A percentile compares a stretch with the other conserved stretches of the same genome.
Conservation (phyloP, 2,888 invertebrate species). For the Dinocampus coccinellae region DNA sequence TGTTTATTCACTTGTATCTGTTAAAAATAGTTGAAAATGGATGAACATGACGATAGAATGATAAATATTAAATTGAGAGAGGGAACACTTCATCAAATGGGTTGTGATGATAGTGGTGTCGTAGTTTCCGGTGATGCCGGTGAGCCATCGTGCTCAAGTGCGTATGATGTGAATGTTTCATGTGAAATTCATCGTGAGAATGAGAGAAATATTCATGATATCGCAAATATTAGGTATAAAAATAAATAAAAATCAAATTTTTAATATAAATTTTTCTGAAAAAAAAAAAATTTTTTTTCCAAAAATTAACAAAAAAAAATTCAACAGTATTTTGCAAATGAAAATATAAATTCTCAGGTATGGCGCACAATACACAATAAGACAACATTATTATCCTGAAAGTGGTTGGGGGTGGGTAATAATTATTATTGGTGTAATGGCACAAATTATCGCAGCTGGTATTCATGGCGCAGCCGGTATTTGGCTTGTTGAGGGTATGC, state of each 20-base stretch:
- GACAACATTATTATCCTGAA: constrained; percentile 75
- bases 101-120: constrained; percentile 61
- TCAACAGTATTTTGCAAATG: background rate
- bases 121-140: constrained; percentile 63
- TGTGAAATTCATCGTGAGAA: constrained; percentile 45
- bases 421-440: constrained; percentile 70
- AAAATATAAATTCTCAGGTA: constrained; percentile 48
- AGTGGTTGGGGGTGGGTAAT: constrained; percentile 76
- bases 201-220: constrained; percentile 47
- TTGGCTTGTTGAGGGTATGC: constrained; percentile 57
- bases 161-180: constrained; percentile 55
- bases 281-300: no score
- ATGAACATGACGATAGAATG: background rate
- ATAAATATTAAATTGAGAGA: constrained; percentile 17
- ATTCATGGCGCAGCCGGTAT: constrained; percentile 68
- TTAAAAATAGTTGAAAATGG: background rate
- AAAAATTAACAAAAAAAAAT: no score
- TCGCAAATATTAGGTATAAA: constrained; percentile 55
- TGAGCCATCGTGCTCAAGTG: constrained; percentile 58
- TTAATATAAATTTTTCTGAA: background rate
- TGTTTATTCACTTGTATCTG: no score
- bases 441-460: constrained; percentile 72
- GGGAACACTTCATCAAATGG: constrained; percentile 26
- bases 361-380: constrained; percentile 66
- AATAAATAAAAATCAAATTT: constrained; percentile 36